Evolutionary conservation across 37 sponge, comb jelly and placozoan genomes (phyloP).

Genomic region (Theonella swinhoei): DNA sequence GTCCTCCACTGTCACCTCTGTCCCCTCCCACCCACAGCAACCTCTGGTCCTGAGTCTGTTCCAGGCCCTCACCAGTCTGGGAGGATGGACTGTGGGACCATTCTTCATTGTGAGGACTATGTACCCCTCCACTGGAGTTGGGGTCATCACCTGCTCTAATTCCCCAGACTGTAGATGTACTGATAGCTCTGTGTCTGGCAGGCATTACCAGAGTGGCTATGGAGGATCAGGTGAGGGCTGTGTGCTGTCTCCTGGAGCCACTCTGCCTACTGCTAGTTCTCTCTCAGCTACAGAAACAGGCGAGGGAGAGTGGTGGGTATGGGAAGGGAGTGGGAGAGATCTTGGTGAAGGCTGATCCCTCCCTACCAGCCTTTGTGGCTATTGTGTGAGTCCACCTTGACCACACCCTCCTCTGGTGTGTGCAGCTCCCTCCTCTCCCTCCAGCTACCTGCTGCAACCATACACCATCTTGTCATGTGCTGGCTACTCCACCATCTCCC

Average conservation of each 20-base stretch:
- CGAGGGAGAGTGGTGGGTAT: slow-evolving; percentile 32
- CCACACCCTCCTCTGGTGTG: not conserved
- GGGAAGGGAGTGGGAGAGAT: slow-evolving; percentile 75
- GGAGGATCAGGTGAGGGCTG: slow-evolving; percentile 45
- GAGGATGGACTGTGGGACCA: slow-evolving; percentile 43
- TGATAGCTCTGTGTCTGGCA: slow-evolving; percentile 56
- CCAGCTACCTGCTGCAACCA: slow-evolving; percentile 88
- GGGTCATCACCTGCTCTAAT: too few species aligned
- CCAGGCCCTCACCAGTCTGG: slow-evolving; percentile 29
- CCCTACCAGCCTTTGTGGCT: slow-evolving; percentile 56
- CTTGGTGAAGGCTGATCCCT: slow-evolving; percentile 56
- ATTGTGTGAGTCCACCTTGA: slow-evolving; percentile 47
- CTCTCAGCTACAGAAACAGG: slow-evolving; percentile 33
- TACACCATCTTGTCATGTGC: slow-evolving; percentile 76
- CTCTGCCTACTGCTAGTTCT: not conserved
- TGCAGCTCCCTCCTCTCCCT: not conserved
- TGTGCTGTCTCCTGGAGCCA: not conserved
- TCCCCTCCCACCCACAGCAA: slow-evolving; percentile 13
- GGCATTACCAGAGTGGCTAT: slow-evolving; percentile 32
- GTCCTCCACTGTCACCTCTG: not conserved
- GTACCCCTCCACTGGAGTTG: not conserved
- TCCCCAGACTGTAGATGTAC: slow-evolving; percentile 52
- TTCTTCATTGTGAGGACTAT: slow-evolving; percentile 71
- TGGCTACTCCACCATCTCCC: slow-evolving; percentile 61
- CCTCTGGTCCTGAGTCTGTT: slow-evolving; percentile 72